Base-by-base conservation (phyloP, 2,888 invertebrate genomes). In the Odontothrips loti region DNA sequence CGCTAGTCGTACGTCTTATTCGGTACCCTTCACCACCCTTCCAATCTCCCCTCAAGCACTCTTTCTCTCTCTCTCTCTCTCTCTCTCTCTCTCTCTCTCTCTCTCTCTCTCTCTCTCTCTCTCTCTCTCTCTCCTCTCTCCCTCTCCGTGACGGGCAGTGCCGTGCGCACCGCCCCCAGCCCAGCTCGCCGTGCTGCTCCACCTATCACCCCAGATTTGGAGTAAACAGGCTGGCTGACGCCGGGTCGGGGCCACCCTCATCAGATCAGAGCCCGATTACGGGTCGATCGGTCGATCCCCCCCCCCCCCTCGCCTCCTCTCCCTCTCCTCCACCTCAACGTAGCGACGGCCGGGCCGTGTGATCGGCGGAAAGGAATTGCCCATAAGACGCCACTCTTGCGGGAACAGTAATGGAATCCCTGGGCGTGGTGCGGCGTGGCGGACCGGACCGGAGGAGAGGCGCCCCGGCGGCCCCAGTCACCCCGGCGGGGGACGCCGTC, bases 231-330 rank as follows among this genome's bases (percentile, higher is more conserved):
- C 2, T 27, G 68, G 12, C 48, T n/a, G n/a, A n/a, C n/a, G 51
- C 51, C 51, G 58, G 23, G 68, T 10, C 23, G 68, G 15, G 15
- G 68, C 68, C 58, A 58, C 58, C 68, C 68, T 75, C 68, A 75
- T 75, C 68, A 75, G 68, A 75, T 75, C 68, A 75, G 68, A 27
- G 27, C 68, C 12, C 68, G 68, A 75, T 75, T 75, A 75, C 68
- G 68, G 23, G 0, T 12, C 11, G 27, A 75, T 1, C 68, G 58
- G 11, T 12, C 17, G 51, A 20, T 20, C 11, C 34, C 79, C 12
- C 82, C 15, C n/a, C 8, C 79, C 48, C 63, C 47, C 79, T 47
- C 79, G 27, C 43, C 79, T 81, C 78, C 43, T 29, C 51, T 80
- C 29, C 23, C 29, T 81, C 51, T 80, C 79, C 58, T 23, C 51